These are phyloP conservation scores for Asteroscopus sphinx DNA, from an alignment of 2,888 invertebrate species.

Conservation along the genomic window DNA sequence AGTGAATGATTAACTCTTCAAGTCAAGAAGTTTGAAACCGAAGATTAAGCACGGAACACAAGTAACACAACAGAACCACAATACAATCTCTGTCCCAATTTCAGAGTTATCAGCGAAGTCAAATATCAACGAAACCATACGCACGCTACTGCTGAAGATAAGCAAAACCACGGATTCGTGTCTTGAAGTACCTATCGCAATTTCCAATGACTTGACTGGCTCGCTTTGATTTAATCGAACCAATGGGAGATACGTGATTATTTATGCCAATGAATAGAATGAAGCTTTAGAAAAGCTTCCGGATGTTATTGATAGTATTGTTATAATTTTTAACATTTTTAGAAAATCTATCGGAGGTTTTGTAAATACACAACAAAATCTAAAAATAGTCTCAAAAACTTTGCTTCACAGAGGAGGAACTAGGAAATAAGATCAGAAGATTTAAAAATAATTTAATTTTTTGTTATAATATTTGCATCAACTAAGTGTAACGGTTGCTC, in stretches of 20 bases:
- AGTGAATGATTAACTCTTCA: conserved; percentile 22
- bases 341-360: background rate
- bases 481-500: conserved; percentile 64
- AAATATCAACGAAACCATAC: conserved; percentile 75
- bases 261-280: background rate
- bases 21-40: conserved; percentile 37
- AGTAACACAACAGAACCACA: conserved; percentile 69
- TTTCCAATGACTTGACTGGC: conserved; percentile 23
- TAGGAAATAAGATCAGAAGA: conserved; percentile 34
- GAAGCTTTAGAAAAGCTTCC: background rate
- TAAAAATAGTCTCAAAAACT: background rate
- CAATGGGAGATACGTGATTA: conserved; percentile 3
- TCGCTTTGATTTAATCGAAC: conserved; percentile 10
- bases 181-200: conserved; percentile 34
- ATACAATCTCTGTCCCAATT: conserved; percentile 83
- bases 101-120: conserved; percentile 78
- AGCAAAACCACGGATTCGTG: conserved; percentile 61
- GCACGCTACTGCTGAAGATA: conserved; percentile 68
- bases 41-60: conserved; percentile 51
- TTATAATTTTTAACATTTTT: background rate
- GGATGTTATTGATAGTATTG: background rate
- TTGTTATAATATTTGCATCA: conserved; percentile 59
- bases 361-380: background rate
- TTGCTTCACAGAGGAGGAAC: conserved; percentile 8
- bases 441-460: conserved; percentile 42